phyloP scores from a whole-genome alignment of 1,140 invertebrate species.

The Apis cerana region DNA sequence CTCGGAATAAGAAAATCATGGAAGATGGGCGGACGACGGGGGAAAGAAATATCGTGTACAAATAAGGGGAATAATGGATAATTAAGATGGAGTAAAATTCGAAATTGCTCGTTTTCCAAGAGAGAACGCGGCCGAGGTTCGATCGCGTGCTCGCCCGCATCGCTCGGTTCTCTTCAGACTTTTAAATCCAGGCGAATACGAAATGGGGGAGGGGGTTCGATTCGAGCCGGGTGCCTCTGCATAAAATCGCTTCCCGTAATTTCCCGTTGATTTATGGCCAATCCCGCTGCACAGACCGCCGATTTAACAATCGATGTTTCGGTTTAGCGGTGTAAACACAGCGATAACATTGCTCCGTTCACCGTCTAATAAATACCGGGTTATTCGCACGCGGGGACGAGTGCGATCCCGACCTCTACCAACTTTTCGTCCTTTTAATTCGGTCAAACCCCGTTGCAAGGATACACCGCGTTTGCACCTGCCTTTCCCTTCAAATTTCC shows the following conservation, averaged over 20 bases:
- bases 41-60: no score
- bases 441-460: background rate
- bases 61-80: no score
- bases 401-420: background rate
- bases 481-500: conserved; percentile 40
- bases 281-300: background rate
- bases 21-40: no score
- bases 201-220: conserved; percentile 18
- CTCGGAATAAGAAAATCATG: no score
- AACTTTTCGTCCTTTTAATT: background rate
- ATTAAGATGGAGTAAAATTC: no score
- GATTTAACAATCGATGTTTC: background rate
- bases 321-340: background rate
- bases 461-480: background rate
- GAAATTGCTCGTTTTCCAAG: no score
- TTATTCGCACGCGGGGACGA: background rate
- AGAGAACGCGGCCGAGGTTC: background rate
- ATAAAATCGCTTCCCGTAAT: conserved; percentile 39
- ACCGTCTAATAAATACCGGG: conserved; percentile 2
- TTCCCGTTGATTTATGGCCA: conserved; percentile 5
- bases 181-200: conserved; percentile 30
- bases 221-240: conserved; percentile 25
- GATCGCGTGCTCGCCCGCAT: conserved; percentile 35
- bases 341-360: background rate
- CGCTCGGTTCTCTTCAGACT: conserved; percentile 11